These are phyloP conservation scores for Chloropsis cyanopogon DNA, from an alignment of 2,113 vertebrate genomes.

Conservation along the genomic window DNA sequence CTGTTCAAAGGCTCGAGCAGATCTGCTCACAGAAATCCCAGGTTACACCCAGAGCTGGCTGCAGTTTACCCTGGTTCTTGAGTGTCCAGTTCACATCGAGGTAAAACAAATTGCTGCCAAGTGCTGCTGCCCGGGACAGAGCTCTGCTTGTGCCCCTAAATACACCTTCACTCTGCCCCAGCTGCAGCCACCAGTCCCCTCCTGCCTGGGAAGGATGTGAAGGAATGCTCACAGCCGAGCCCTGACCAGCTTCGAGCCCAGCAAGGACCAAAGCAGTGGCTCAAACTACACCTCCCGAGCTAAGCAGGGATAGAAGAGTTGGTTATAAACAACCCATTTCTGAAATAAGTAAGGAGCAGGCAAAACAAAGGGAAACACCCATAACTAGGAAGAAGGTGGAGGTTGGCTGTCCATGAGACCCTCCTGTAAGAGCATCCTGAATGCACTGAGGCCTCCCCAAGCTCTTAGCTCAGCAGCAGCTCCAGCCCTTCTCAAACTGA, in stretches of 20 bases:
- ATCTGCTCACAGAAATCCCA: background rate
- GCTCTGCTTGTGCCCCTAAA: background rate
- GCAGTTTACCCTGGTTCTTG: background rate
- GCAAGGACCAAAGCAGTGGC: rapidly evolving
- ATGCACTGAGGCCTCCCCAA: background rate
- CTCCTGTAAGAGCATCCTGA: background rate
- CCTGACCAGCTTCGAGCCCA: background rate
- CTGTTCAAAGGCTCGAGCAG: background rate
- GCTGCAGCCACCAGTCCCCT: background rate
- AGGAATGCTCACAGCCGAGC: background rate
- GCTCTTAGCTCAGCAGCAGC: background rate
- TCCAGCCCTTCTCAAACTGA: background rate
- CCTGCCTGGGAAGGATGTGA: background rate
- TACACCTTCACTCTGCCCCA: background rate
- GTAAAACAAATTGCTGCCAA: background rate
- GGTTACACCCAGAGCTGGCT: background rate
- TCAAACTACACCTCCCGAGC: background rate
- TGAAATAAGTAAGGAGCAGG: background rate
- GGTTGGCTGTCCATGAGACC: rapidly evolving
- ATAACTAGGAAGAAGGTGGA: background rate
- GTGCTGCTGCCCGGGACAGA: background rate
- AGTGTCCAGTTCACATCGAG: background rate
- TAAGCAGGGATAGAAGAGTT: background rate
- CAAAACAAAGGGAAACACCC: background rate
- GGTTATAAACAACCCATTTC: background rate